phyloP scores from a whole-genome alignment of 2,888 invertebrate species.

The Tenthredo scrophulariae region DNA sequence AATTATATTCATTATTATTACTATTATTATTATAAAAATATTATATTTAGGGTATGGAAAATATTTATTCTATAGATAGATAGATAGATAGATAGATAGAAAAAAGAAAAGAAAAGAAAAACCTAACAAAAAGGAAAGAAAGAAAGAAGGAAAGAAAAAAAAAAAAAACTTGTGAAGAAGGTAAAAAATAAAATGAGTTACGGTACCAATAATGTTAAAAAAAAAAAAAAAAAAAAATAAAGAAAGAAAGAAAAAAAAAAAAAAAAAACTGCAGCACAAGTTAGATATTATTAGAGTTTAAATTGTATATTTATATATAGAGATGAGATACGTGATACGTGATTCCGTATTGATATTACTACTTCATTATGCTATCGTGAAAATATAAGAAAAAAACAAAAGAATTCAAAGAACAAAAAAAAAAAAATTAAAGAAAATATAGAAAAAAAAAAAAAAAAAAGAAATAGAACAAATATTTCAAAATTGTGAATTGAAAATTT shows the following conservation, averaged over 20 bases:
- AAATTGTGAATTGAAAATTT: too few species aligned
- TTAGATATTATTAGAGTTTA: background rate
- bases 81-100: background rate
- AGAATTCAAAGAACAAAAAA: background rate
- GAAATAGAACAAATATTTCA: background rate
- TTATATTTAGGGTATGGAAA: background rate
- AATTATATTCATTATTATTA: background rate
- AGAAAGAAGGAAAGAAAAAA: background rate
- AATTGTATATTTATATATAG: background rate
- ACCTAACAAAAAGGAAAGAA: too few species aligned
- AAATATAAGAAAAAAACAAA: background rate
- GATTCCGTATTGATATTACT: constrained; percentile 2
- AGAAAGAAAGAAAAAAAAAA: too few species aligned
- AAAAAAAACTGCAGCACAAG: background rate
- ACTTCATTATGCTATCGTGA: background rate
- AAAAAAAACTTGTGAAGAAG: background rate
- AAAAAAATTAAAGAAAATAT: constrained; percentile 24
- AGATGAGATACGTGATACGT: background rate
- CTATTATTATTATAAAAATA: background rate
- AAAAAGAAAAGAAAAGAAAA: background rate
- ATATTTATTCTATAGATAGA: background rate
- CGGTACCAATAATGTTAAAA: background rate
- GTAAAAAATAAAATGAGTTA: background rate
- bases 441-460: background rate
- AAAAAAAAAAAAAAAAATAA: too few species aligned